Conservation (phyloP, 2,888 invertebrate species). For the Achlya flavicornis region DNA sequence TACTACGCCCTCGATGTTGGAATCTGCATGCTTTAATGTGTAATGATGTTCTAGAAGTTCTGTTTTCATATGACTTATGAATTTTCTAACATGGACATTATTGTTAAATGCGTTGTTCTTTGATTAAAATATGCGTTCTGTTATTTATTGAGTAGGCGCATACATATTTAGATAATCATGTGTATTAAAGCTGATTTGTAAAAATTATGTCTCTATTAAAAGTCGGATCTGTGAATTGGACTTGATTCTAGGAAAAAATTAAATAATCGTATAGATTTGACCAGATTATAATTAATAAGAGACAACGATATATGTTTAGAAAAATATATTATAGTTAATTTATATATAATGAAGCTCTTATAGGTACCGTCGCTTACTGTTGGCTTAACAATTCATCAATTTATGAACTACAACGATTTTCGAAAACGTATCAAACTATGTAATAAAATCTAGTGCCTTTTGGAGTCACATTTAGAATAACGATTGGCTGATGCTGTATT, state of each 20-base stretch:
- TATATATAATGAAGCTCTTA: neutral
- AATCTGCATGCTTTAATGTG: too few species aligned
- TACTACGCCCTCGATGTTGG: too few species aligned
- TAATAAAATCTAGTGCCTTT: conserved; percentile 72
- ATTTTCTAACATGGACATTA: conserved; percentile 6
- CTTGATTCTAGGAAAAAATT: neutral
- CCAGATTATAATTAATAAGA: neutral
- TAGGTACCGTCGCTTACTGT: neutral
- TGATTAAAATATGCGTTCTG: neutral
- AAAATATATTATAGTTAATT: conserved; percentile 4
- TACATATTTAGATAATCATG: neutral
- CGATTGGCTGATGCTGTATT: conserved; percentile 35
- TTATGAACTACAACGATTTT: conserved; percentile 10
- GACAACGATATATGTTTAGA: conserved; percentile 1
- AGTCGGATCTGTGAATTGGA: neutral
- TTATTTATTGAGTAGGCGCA: conserved; percentile 6
- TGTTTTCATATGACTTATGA: too few species aligned
- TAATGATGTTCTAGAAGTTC: too few species aligned
- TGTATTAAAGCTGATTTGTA: conserved; percentile 5
- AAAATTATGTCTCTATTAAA: neutral
- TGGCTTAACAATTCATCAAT: conserved; percentile 10
- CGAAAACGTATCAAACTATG: conserved; percentile 52
- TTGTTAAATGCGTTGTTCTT: neutral
- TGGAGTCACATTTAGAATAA: conserved; percentile 56
- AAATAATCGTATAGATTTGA: neutral